A percentile compares a stretch with the other conserved stretches of the same genome.
Conservation (phyloP, 2,888 invertebrate genomes). For the Agonopterix subpropinquella region DNA sequence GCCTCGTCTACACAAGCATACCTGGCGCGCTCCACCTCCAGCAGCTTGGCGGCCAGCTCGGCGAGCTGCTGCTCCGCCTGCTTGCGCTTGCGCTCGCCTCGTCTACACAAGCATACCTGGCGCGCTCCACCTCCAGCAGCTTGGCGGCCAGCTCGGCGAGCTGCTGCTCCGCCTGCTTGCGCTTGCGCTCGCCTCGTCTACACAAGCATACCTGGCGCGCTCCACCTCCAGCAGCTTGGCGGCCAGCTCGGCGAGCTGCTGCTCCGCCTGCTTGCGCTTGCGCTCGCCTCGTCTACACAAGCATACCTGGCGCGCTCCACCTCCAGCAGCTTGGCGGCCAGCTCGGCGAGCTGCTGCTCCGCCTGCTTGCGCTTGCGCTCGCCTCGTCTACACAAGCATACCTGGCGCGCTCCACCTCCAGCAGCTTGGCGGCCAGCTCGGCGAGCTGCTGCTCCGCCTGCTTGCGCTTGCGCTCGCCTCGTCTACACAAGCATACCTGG, state of each 20-base stretch:
- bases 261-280: conserved; percentile 95
- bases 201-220: conserved; percentile 52
- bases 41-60: conserved; percentile 77
- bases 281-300: conserved; percentile 93
- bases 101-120: conserved; percentile 45
- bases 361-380: conserved; percentile 97
- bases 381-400: conserved; percentile 71
- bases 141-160: conserved; percentile 81
- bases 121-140: conserved; percentile 69
- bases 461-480: conserved; percentile 95
- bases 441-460: conserved; percentile 93
- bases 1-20: conserved; percentile 71
- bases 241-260: conserved; percentile 85
- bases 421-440: conserved; percentile 77
- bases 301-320: conserved; percentile 63
- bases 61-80: conserved; percentile 93
- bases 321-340: conserved; percentile 70
- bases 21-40: conserved; percentile 70
- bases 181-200: conserved; percentile 93
- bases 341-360: conserved; percentile 90
- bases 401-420: conserved; percentile 70
- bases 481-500: conserved; percentile 45
- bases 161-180: conserved; percentile 96
- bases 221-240: conserved; percentile 70
- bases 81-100: conserved; percentile 95